Percentiles rank a stretch among this genome's conserved stretches.
phyloP scores from a whole-genome alignment of 2,797 vertebrate species.

The Chelon auratus region DNA sequence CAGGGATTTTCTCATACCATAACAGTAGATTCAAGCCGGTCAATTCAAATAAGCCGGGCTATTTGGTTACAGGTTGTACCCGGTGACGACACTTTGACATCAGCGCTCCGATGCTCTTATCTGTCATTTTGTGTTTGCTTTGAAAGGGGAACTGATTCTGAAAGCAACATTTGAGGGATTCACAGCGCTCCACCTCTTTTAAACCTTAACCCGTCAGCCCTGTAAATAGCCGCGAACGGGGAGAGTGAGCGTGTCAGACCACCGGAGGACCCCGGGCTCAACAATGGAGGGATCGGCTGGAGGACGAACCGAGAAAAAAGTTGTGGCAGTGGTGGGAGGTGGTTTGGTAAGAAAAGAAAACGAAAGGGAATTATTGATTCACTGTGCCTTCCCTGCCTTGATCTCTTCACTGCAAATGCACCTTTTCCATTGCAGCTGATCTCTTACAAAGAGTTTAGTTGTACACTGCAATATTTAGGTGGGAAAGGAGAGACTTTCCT shows the following conservation, averaged over 20 bases:
- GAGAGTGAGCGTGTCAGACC: constrained; percentile 1
- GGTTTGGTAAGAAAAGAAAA: constrained; percentile 83
- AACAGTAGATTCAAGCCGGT: background rate
- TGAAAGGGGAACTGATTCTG: constrained; percentile 46
- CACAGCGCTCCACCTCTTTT: constrained; percentile 59
- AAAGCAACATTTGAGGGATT: constrained; percentile 17
- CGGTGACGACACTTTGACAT: background rate
- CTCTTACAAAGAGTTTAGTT: constrained; percentile 1
- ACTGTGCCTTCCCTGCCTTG: background rate
- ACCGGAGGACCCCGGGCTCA: background rate
- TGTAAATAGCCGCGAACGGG: background rate
- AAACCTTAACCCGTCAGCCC: background rate
- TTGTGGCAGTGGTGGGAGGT: constrained; percentile 83
- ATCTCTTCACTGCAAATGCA: background rate
- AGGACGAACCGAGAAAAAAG: constrained; percentile 61
- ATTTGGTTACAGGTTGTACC: no score
- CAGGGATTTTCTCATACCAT: background rate
- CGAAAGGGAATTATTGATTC: constrained; percentile 43
- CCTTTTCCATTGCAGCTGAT: background rate
- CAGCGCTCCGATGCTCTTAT: constrained; percentile 6
- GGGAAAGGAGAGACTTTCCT: background rate
- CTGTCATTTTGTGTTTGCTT: constrained; percentile 40
- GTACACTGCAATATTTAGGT: background rate
- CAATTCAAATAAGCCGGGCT: rapidly evolving
- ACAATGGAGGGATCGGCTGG: constrained; percentile 59